Conservation (phyloP, 2,888 invertebrate species). For the Dendrolimus houi region DNA sequence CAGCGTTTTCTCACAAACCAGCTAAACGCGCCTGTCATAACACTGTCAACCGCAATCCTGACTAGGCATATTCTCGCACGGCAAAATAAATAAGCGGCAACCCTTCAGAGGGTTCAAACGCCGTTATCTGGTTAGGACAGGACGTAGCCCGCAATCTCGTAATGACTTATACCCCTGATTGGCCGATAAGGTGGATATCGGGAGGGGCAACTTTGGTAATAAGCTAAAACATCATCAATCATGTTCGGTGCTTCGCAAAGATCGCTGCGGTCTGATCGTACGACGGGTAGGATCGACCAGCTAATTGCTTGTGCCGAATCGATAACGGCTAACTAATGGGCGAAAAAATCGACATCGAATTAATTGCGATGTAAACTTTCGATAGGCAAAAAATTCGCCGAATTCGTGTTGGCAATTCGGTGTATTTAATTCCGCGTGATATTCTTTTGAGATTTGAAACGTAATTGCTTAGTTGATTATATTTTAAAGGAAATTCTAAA, state of each 20-base stretch:
- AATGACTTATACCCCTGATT: constrained; percentile 36
- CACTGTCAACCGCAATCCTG: not conserved
- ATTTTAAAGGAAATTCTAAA: not conserved
- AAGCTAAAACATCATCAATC: constrained; percentile 59
- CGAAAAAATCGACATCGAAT: constrained; percentile 45
- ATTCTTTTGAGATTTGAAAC: not conserved
- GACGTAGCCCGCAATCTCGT: constrained; percentile 43
- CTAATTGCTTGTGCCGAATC: constrained; percentile 56
- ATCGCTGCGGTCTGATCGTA: constrained; percentile 13
- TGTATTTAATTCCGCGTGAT: not conserved
- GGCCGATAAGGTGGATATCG: constrained; percentile 24
- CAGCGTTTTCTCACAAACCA: constrained; percentile 10
- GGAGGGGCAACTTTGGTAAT: constrained; percentile 24
- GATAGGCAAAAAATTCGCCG: constrained; percentile 20
- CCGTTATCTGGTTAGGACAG: constrained; percentile 47
- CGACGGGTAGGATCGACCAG: constrained; percentile 29
- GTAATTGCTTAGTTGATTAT: constrained; percentile 2
- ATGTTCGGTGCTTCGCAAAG: constrained; percentile 33
- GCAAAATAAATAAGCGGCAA: constrained; percentile 24
- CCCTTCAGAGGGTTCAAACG: constrained; percentile 27
- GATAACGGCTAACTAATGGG: constrained; percentile 49
- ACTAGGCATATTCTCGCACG: constrained; percentile 11
- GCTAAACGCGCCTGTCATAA: not conserved
- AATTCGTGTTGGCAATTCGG: constrained; percentile 24
- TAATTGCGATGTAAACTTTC: constrained; percentile 36